These are phyloP conservation scores for Probaryconus sp. DNA, from an alignment of 1,140 invertebrate genomes.

Conservation along the genomic window DNA sequence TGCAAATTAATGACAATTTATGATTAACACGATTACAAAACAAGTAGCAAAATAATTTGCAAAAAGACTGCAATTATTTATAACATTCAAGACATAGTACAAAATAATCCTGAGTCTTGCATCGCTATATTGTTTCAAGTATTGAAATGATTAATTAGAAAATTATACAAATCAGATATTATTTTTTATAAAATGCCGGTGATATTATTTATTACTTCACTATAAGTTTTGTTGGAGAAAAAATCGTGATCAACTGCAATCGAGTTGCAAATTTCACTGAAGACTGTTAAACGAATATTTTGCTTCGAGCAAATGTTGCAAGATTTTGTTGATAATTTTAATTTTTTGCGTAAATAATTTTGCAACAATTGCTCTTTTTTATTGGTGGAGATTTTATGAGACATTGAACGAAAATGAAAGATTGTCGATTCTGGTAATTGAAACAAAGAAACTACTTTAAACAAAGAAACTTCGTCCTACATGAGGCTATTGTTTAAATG, in stretches of 20 bases:
- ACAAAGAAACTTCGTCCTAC: no score
- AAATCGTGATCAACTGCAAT: conserved; percentile 49
- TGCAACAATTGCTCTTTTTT: conserved; percentile 18
- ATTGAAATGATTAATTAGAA: no score
- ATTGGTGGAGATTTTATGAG: conserved; percentile 7
- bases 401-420: background rate
- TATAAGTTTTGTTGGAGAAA: no score
- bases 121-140: no score
- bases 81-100: no score
- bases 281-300: conserved; percentile 47
- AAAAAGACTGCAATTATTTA: conserved; percentile 34
- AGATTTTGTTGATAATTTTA: background rate
- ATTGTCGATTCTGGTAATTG: conserved; percentile 18
- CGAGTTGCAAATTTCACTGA: conserved; percentile 29
- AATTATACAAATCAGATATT: conserved; percentile 22
- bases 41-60: conserved; percentile 6
- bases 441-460: no score
- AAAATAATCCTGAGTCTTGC: no score
- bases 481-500: no score
- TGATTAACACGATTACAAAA: no score
- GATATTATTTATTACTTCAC: no score
- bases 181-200: background rate
- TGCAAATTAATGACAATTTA: conserved; percentile 8
- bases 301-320: background rate
- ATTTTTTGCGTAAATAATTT: conserved; percentile 30